Evolutionary conservation across 2,888 invertebrate genomes (phyloP).

Genomic region (Perizoma affinitatum): DNA sequence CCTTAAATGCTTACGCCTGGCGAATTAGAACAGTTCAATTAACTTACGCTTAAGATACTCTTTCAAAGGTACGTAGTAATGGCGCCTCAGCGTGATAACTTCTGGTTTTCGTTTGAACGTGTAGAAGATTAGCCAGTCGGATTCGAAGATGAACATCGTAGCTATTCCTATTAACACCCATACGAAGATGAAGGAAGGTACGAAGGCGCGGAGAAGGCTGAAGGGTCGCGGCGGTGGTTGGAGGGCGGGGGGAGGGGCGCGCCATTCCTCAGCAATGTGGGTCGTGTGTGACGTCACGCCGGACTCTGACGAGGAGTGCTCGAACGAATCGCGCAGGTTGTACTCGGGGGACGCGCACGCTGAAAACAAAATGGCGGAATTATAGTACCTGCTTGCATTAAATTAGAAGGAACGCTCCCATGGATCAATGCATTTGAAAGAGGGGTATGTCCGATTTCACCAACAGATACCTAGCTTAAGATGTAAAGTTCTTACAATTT

Average conservation of each 20-base stretch:
- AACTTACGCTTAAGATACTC: constrained; percentile 88
- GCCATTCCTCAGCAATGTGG: constrained; percentile 58
- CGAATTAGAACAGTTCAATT: constrained; percentile 85
- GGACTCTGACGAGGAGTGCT: constrained; percentile 92
- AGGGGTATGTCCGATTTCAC: too few relatives aligned
- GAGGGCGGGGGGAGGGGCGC: constrained; percentile 70
- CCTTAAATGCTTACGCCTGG: constrained; percentile 9
- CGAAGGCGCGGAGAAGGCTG: constrained; percentile 84
- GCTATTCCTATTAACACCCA: constrained; percentile 87
- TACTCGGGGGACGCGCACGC: constrained; percentile 76
- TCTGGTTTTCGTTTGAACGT: constrained; percentile 90
- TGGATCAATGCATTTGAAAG: too few relatives aligned
- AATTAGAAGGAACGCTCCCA: too few relatives aligned
- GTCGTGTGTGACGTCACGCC: constrained; percentile 81
- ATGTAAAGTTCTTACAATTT: too few relatives aligned
- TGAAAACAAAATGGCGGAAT: constrained; percentile 45
- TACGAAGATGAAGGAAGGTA: constrained; percentile 91
- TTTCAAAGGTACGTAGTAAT: constrained; percentile 93
- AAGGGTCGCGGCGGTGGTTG: constrained; percentile 51
- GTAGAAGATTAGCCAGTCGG: constrained; percentile 89
- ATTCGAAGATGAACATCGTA: constrained; percentile 90
- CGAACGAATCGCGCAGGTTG: constrained; percentile 87
- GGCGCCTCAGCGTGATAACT: constrained; percentile 88
- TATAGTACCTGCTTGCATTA: too few relatives aligned
- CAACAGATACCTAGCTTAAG: too few relatives aligned